Evolutionary conservation across 2,113 vertebrate species (phyloP), one percentile per base, ranked within the genome.

Genomic region (Platichthys stellatus): DNA sequence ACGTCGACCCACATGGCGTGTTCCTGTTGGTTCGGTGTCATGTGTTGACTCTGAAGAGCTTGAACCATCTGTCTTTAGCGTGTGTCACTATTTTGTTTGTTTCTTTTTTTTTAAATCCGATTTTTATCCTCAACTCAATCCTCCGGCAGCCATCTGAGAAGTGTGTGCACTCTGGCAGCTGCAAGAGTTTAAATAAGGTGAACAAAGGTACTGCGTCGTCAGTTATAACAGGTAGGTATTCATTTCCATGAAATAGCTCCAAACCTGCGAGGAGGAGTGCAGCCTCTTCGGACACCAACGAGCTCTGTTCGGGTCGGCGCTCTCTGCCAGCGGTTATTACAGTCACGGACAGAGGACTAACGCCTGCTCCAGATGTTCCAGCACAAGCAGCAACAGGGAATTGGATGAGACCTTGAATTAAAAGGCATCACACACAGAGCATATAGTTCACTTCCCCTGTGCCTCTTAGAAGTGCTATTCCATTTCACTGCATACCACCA

Each of bases 371-470:
- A 93, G 91, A 93, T 92, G 92, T 90, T 93, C 84, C 58, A 57
- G 80, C 84, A 81, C 83, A 86, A 72, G 67, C 67, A 69, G 75
- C 78, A 76, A 79, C 47, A 18, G 88, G 88, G 91, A 87, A 91
- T 91, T 90, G 83, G 86, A 91, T 85, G 88, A 92, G 90, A 92
- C 91, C 91, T 93, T 94, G 91, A 92, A 93, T 93, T 90, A 80
- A 89, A 93, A 90, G 82, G 82, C 74, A 90, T 90, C 90, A 86
- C 87, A 89, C 85, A 84, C 81, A 40, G 73, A 80, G 80, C 81
- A 81, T 83, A 72, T 60, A 88, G 90, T 72, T 61, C 72, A 88
- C 90, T 89, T 90, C 89, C 89, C 78, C 77, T 78, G 74, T 82
- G 70, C 71, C 67, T 66, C 84, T 92, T 85, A 92, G 91, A 93